A percentile compares a stretch with the other conserved stretches of the same genome.
phyloP scores from a whole-genome alignment of 1,140 invertebrate species.

The Ridgeia piscesae region DNA sequence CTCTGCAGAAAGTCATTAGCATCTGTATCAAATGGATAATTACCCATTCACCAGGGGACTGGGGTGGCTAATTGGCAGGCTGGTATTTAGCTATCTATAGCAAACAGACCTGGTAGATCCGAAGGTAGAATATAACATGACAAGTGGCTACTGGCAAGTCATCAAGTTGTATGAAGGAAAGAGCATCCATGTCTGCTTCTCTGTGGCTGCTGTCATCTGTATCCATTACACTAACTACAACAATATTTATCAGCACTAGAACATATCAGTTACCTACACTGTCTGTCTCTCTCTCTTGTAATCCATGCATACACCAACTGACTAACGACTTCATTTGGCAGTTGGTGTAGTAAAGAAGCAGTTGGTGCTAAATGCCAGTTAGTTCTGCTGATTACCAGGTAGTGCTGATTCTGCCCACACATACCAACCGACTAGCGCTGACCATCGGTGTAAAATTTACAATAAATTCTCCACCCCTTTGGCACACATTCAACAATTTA shows the following conservation, averaged over 20 bases:
- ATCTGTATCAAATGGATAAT: conserved; percentile 1
- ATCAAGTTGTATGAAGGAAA: not conserved
- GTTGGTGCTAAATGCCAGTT: no score
- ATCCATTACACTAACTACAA: not conserved
- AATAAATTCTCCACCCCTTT: no score
- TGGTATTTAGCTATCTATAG: not conserved
- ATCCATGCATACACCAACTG: no score
- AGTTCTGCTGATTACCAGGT: no score
- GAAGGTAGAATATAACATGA: not conserved
- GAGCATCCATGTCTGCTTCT: not conserved
- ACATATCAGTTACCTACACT: not conserved
- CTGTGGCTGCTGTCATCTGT: not conserved
- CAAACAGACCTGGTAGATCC: not conserved
- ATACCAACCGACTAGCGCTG: no score
- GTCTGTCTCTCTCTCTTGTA: no score
- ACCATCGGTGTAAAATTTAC: no score
- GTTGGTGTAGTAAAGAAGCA: no score
- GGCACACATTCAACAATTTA: no score
- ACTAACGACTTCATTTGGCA: no score
- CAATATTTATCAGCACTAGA: not conserved
- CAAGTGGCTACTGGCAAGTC: not conserved
- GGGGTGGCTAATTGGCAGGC: not conserved
- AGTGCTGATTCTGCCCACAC: no score
- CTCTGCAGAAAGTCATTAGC: not conserved
- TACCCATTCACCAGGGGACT: not conserved